phyloP scores from a whole-genome alignment of 2,113 vertebrate genomes.

The Gorsachius goisagi region DNA sequence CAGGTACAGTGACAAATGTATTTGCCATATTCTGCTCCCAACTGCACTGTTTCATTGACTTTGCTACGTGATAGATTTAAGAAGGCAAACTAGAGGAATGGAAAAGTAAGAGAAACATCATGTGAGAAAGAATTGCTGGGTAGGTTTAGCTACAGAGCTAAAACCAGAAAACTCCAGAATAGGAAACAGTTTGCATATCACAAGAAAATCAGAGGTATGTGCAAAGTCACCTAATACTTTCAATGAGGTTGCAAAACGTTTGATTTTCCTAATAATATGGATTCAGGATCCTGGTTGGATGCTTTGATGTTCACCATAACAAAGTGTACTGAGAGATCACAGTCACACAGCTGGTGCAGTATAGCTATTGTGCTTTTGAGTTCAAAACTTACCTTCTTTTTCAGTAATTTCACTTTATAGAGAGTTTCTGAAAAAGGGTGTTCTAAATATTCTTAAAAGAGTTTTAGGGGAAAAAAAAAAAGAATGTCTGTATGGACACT shows the following conservation, averaged over 20 bases:
- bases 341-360: not conserved
- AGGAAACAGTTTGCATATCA: not conserved
- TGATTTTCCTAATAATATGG: not conserved
- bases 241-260: not conserved
- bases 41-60: constrained; percentile 84
- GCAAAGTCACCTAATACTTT: not conserved
- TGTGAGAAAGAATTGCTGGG: not conserved
- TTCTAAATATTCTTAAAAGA: not conserved
- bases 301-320: not conserved
- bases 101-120: not conserved
- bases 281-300: not conserved
- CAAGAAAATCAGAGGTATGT: not conserved
- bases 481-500: not conserved
- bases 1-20: constrained; percentile 81
- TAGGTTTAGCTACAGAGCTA: not conserved
- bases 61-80: not conserved
- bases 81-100: constrained; percentile 35
- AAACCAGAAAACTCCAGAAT: not conserved
- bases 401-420: not conserved
- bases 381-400: not conserved
- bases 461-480: not conserved
- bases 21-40: constrained; percentile 84
- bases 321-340: not conserved
- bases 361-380: not conserved
- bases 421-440: not conserved